phyloP scores from a whole-genome alignment of 2,113 vertebrate genomes.

The Fulica atra region DNA sequence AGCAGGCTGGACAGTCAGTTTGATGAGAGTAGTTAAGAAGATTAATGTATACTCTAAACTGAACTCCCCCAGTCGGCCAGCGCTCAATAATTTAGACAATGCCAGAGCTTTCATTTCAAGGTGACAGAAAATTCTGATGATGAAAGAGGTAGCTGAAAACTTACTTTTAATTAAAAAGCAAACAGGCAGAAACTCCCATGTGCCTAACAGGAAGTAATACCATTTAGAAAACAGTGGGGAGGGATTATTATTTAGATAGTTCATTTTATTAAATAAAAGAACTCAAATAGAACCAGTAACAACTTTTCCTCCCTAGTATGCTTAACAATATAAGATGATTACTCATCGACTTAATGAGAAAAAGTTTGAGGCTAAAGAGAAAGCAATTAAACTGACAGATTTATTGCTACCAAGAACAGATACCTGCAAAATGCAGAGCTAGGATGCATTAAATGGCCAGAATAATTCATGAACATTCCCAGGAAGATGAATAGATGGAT shows the following conservation, averaged over 20 bases:
- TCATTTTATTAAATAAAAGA: conserved; percentile 53
- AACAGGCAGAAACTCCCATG: conserved; percentile 39
- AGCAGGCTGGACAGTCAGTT: conserved; percentile 51
- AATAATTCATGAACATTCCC: conserved; percentile 31
- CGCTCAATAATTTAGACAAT: conserved; percentile 72
- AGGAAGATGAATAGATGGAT: neutral
- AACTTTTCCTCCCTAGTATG: conserved; percentile 14
- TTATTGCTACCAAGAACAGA: conserved; percentile 31
- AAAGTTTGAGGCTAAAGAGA: conserved; percentile 48
- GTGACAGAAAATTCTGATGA: conserved; percentile 73
- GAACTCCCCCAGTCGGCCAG: conserved; percentile 38
- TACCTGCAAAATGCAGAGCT: neutral
- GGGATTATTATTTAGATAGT: conserved; percentile 53
- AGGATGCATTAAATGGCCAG: conserved; percentile 24
- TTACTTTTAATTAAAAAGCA: conserved; percentile 74
- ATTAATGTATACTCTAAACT: conserved; percentile 73
- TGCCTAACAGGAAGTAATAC: conserved; percentile 46
- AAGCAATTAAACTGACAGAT: conserved; percentile 58
- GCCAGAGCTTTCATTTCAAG: conserved; percentile 69
- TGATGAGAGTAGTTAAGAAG: conserved; percentile 77
- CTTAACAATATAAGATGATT: conserved; percentile 55
- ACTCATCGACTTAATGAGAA: conserved; percentile 41
- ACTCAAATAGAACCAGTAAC: conserved; percentile 49
- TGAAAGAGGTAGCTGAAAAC: conserved; percentile 66
- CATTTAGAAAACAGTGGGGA: conserved; percentile 27